Conservation (phyloP, 2,113 vertebrate species). For the Ascaphus truei region DNA sequence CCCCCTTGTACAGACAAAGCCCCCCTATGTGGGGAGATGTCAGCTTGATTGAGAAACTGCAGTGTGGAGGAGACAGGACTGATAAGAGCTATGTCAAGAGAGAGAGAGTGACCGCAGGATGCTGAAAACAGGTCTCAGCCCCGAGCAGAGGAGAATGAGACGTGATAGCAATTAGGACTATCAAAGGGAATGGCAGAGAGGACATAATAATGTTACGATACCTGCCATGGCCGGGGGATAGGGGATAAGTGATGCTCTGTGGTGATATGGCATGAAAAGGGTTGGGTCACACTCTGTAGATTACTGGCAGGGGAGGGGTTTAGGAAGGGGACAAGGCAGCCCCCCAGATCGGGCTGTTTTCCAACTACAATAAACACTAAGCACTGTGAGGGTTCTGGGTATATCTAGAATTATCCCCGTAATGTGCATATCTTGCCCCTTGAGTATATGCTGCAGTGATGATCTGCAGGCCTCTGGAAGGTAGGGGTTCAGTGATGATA, state of each 20-base stretch:
- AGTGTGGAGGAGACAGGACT: background rate
- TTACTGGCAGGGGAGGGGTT: background rate
- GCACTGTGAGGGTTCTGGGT: no score
- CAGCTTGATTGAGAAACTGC: slow-evolving; percentile 18
- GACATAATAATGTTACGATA: background rate
- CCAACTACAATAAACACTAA: no score
- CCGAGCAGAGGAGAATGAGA: background rate
- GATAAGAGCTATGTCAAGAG: slow-evolving; percentile 14
- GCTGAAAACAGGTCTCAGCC: background rate
- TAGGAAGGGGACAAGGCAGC: no score
- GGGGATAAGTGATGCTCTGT: no score
- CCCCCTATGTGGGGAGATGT: background rate
- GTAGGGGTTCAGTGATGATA: no score
- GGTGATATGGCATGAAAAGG: no score
- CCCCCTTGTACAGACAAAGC: background rate
- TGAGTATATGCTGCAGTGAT: no score
- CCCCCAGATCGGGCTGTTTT: no score
- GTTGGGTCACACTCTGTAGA: background rate
- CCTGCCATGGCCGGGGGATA: background rate
- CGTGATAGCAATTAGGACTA: slow-evolving; percentile 13
- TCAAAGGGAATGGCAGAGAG: background rate
- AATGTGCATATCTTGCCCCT: no score
- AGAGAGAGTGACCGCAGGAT: background rate
- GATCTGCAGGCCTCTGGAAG: no score
- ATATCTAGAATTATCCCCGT: no score